phyloP scores from a whole-genome alignment of 2,113 vertebrate species.

The Cyanoderma ruficeps region DNA sequence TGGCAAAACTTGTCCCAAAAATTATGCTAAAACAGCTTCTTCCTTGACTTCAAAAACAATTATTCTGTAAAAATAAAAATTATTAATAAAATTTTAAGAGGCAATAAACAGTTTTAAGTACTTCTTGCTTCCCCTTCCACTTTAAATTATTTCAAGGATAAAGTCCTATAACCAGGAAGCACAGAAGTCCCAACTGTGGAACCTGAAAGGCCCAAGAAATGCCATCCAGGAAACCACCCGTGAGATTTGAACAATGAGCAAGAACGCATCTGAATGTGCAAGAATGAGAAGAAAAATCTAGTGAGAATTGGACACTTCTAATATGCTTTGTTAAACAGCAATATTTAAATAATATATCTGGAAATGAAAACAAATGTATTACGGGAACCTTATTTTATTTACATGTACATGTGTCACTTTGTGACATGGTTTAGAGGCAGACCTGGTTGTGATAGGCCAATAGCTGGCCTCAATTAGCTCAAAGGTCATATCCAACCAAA shows the following conservation, averaged over 20 bases:
- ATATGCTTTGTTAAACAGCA: background rate
- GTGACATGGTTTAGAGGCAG: background rate
- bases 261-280: background rate
- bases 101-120: background rate
- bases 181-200: background rate
- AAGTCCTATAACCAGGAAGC: background rate
- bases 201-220: accelerated
- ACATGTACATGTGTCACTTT: background rate
- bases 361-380: background rate
- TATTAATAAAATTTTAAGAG: background rate
- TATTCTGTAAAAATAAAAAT: background rate
- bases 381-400: background rate
- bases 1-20: background rate
- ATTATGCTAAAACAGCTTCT: background rate
- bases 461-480: background rate
- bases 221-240: background rate
- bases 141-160: background rate
- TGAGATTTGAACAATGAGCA: background rate
- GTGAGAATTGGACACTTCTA: background rate
- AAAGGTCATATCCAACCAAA: background rate
- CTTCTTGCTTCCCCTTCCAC: background rate
- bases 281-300: background rate
- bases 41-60: background rate
- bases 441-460: background rate
- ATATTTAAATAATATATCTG: background rate